phyloP scores from a whole-genome alignment of 2,797 vertebrate species.

The Brachyrhaphis roseni region DNA sequence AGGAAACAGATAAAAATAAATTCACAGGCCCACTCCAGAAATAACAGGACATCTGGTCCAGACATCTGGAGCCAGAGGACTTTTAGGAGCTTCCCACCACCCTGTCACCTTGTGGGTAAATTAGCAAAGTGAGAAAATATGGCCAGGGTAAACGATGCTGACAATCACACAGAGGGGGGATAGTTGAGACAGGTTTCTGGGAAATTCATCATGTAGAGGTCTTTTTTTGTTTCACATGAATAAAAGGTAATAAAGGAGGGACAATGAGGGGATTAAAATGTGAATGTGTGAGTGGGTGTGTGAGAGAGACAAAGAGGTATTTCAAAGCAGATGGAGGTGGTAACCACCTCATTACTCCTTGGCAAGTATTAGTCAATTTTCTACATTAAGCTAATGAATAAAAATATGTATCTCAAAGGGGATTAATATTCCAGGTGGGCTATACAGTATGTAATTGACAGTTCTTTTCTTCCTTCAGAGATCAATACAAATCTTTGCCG shows the following conservation, averaged over 20 bases:
- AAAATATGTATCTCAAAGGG: constrained; percentile 28
- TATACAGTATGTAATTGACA: constrained; percentile 41
- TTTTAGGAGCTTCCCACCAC: constrained; percentile 77
- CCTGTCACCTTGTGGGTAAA: constrained; percentile 83
- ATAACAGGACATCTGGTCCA: constrained; percentile 84
- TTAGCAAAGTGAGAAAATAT: constrained; percentile 83
- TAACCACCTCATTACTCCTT: constrained; percentile 45
- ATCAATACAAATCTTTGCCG: constrained; percentile 29
- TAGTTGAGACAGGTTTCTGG: constrained; percentile 60
- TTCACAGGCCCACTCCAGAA: constrained; percentile 73
- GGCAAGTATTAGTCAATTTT: constrained; percentile 33
- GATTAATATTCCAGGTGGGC: constrained; percentile 33
- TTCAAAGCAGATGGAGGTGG: constrained; percentile 31
- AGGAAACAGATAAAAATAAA: constrained; percentile 72
- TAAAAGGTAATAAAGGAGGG: constrained; percentile 56
- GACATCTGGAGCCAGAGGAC: constrained; percentile 83
- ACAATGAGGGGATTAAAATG: constrained; percentile 40
- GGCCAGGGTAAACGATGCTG: constrained; percentile 81
- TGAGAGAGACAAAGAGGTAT: constrained; percentile 5
- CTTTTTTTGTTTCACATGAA: constrained; percentile 58
- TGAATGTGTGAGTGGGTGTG: constrained; percentile 6
- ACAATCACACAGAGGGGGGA: constrained; percentile 77
- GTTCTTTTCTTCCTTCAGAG: constrained; percentile 32
- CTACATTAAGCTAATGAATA: constrained; percentile 33
- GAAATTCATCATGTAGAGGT: constrained; percentile 65